phyloP scores from a whole-genome alignment of 2,113 vertebrate genomes.

The Myotis lucifugus region DNA sequence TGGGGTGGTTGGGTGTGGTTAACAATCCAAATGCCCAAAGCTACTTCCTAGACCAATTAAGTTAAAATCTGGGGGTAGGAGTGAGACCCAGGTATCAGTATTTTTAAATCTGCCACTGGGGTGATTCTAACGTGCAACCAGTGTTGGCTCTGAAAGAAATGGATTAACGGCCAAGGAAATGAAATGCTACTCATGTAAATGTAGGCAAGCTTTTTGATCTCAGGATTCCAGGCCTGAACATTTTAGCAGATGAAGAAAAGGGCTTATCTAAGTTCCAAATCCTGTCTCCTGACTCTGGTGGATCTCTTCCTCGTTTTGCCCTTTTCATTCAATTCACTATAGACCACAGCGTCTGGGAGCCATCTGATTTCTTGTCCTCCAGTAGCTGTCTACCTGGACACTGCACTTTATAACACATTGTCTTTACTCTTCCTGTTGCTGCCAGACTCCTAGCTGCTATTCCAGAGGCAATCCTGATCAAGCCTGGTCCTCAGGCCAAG shows the following conservation, averaged over 20 bases:
- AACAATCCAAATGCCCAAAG: background rate
- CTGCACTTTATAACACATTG: background rate
- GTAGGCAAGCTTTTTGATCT: background rate
- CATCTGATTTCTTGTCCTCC: background rate
- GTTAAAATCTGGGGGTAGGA: background rate
- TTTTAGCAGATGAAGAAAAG: background rate
- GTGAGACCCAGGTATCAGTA: background rate
- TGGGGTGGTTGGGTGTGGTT: background rate
- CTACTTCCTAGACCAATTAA: background rate
- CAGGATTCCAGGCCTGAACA: background rate
- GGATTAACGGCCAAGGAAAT: background rate
- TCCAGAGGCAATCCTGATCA: background rate
- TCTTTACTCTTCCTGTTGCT: background rate
- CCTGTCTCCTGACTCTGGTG: background rate
- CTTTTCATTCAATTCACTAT: background rate
- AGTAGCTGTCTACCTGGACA: background rate
- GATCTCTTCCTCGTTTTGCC: background rate
- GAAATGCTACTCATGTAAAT: background rate
- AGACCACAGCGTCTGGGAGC: background rate
- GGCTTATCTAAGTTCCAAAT: background rate
- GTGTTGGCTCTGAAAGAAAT: background rate
- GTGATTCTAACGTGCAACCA: background rate
- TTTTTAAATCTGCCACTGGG: background rate
- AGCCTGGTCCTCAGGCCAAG: background rate
- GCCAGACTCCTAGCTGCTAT: background rate